Evolutionary conservation across 1,140 invertebrate species (phyloP).

Genomic region (Cydia splendana): DNA sequence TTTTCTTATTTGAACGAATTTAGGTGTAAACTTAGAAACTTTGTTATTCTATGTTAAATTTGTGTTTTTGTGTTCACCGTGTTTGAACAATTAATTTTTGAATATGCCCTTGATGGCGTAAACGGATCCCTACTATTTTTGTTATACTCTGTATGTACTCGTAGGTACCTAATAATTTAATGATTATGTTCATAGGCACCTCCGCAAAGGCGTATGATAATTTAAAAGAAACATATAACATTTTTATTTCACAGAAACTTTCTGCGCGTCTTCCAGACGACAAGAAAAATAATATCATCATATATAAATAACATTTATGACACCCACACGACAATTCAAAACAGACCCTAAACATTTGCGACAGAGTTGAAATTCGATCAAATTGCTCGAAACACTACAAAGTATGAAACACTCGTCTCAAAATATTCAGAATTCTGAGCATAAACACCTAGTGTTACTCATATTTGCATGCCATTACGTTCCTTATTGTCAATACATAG

Average conservation of each 20-base stretch:
- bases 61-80: too few relatives aligned
- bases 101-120: too few relatives aligned
- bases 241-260: neutral
- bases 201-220: too few relatives aligned
- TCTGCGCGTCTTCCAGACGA: neutral
- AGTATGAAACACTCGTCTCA: slow-evolving; percentile 11
- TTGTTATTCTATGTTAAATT: too few relatives aligned
- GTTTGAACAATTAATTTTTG: too few relatives aligned
- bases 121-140: too few relatives aligned
- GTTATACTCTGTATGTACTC: too few relatives aligned
- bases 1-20: too few relatives aligned
- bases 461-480: slow-evolving; percentile 25
- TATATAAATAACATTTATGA: slow-evolving; percentile 5
- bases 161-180: too few relatives aligned
- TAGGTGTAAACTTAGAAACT: too few relatives aligned
- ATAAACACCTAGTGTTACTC: slow-evolving; percentile 25
- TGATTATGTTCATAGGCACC: too few relatives aligned
- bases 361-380: neutral
- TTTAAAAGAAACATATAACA: neutral
- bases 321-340: neutral
- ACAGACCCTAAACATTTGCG: neutral
- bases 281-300: slow-evolving; percentile 1
- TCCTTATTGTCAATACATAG: slow-evolving; percentile 27
- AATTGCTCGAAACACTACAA: neutral
- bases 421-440: slow-evolving; percentile 26